Base-by-base conservation (phyloP, 2,113 vertebrate genomes). In the Anolis carolinensis region DNA sequence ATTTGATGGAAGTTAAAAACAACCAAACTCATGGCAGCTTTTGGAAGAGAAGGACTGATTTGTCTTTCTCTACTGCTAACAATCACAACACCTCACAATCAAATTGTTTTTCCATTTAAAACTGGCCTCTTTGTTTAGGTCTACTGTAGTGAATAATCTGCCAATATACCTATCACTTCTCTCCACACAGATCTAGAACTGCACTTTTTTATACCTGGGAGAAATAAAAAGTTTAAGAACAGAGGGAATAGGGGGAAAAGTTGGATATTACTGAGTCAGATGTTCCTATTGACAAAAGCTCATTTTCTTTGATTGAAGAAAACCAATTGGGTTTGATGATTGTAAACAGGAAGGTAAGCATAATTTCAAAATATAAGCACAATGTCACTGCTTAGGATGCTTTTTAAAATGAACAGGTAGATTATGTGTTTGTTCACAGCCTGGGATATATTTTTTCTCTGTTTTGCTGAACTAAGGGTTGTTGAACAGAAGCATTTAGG, bases 381-480 rank as follows among this genome's bases (percentile, higher is more conserved):
- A 59, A 27, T 44, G 75, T 36, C 84, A 1, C 75, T 48, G 82
- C 13, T 80, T 4, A 50, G 84, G 44, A 25, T 79, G 86, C 7
- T 80, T 10, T 76, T 77, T 13, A 94, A 90, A 93, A 11, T 55
- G 76, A 93, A 89, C 25, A 81, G 62, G 50, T 81, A 74, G 25
- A 89, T 89, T 79, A 76, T 62, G 27, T 36, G 21, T 2, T 82
- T 88, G 67, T 87, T 84, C 7, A 77, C 86, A 90, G 93, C 85
- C 50, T 87, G 77, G 79, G 74, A 10, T 85, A 59, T 52, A 73
- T 67, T 74, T 67, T 89, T 75, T 73, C 85, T 81, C 13, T 86
- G 2, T n/a, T 79, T 86, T 87, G 82, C 36, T 52, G 73, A 73
- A 11, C 89, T 84, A 85, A 84, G 76, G 16, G 62, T 55, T 81